Evolutionary conservation across 2,888 invertebrate species (phyloP).

Genomic region (Arctia plantaginis): DNA sequence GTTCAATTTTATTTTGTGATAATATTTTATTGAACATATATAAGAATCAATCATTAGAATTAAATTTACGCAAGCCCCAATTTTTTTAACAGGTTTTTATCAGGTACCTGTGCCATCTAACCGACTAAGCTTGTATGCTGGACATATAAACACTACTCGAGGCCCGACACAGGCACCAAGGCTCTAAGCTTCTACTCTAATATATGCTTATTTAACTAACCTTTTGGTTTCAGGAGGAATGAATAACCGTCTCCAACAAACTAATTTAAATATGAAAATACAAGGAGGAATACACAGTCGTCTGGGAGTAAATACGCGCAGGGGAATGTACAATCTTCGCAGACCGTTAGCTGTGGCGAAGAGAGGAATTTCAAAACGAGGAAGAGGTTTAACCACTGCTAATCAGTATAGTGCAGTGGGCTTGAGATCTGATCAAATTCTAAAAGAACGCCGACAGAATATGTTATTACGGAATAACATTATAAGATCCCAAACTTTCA

Average conservation of each 20-base stretch:
- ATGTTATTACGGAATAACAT: constrained; percentile 66
- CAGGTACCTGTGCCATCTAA: not conserved
- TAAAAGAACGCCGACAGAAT: constrained; percentile 73
- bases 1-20: too few relatives aligned
- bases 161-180: too few relatives aligned
- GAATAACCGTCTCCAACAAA: constrained; percentile 64
- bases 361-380: constrained; percentile 79
- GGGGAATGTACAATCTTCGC: constrained; percentile 64
- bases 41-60: too few relatives aligned
- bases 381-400: constrained; percentile 72
- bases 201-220: not conserved
- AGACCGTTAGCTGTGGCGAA: constrained; percentile 77
- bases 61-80: too few relatives aligned
- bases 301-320: constrained; percentile 71
- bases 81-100: too few relatives aligned
- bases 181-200: too few relatives aligned
- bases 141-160: not conserved
- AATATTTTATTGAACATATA: too few relatives aligned
- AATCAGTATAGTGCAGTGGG: constrained; percentile 78
- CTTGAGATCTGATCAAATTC: constrained; percentile 81
- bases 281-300: constrained; percentile 72
- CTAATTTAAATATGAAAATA: constrained; percentile 68
- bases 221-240: constrained; percentile 63
- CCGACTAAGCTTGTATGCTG: not conserved
- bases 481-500: constrained; percentile 81